Conservation (phyloP, 2,113 vertebrate genomes). For the Crocuta crocuta region DNA sequence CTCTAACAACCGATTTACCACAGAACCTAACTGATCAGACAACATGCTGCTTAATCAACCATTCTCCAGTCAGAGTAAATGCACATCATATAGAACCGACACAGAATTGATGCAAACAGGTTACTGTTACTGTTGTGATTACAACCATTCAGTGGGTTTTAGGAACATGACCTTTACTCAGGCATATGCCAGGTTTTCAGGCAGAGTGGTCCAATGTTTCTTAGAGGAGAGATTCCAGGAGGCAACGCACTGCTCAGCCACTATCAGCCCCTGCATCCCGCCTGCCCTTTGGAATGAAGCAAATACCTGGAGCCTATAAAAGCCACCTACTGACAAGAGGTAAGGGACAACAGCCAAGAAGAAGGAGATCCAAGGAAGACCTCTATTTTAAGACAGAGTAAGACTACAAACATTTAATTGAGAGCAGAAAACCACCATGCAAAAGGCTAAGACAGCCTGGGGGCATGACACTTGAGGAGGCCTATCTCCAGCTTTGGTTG, state of each 20-base stretch:
- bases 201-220: neutral
- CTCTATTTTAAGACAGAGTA: neutral
- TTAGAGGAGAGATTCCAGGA: neutral
- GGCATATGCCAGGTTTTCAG: neutral
- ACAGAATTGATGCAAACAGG: neutral
- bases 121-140: neutral
- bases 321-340: neutral
- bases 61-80: neutral
- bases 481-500: neutral
- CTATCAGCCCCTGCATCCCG: neutral
- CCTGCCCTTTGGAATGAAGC: neutral
- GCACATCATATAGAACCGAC: neutral
- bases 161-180: neutral
- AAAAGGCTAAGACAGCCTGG: neutral
- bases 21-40: neutral
- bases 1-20: neutral
- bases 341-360: neutral
- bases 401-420: neutral
- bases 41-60: neutral
- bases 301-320: neutral
- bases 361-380: neutral
- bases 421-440: neutral
- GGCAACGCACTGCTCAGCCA: neutral
- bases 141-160: neutral
- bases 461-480: rapidly evolving